Conservation (phyloP, 2,888 invertebrate genomes). For the Eurytoma californica region DNA sequence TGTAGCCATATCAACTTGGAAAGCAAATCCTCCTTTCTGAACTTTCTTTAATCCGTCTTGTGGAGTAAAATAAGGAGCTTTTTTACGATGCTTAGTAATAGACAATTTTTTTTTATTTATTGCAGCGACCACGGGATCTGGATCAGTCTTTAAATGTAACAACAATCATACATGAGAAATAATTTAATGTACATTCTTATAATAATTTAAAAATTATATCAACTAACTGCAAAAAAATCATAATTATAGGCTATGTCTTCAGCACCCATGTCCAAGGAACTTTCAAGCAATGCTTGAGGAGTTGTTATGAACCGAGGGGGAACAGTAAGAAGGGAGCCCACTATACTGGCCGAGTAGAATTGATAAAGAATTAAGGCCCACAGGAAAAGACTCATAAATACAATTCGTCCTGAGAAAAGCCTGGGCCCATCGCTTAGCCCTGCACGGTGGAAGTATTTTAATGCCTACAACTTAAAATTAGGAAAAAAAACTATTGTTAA, state of each 20-base stretch:
- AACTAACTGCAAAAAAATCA: conserved; percentile 65
- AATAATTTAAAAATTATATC: background rate
- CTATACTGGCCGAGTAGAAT: conserved; percentile 72
- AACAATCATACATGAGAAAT: background rate
- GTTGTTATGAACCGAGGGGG: conserved; percentile 69
- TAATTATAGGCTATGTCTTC: conserved; percentile 70
- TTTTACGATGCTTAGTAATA: conserved; percentile 59
- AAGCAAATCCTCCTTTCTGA: conserved; percentile 82
- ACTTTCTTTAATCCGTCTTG: conserved; percentile 79
- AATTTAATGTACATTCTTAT: background rate
- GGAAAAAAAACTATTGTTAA: background rate
- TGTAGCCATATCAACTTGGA: conserved; percentile 81
- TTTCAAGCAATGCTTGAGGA: conserved; percentile 66
- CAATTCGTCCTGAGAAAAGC: conserved; percentile 74
- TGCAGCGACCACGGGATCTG: conserved; percentile 79
- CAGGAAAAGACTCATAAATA: conserved; percentile 66
- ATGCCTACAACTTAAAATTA: background rate
- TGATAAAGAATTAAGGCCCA: conserved; percentile 70
- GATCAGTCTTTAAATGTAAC: conserved; percentile 77
- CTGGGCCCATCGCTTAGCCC: conserved; percentile 74
- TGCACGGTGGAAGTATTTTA: conserved; percentile 60
- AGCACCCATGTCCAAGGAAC: conserved; percentile 66
- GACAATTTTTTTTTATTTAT: conserved; percentile 79
- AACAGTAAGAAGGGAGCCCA: conserved; percentile 68
- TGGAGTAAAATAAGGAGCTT: conserved; percentile 72